Evolutionary conservation across 2,888 invertebrate species (phyloP).

Genomic region (Sinelater perroti): DNA sequence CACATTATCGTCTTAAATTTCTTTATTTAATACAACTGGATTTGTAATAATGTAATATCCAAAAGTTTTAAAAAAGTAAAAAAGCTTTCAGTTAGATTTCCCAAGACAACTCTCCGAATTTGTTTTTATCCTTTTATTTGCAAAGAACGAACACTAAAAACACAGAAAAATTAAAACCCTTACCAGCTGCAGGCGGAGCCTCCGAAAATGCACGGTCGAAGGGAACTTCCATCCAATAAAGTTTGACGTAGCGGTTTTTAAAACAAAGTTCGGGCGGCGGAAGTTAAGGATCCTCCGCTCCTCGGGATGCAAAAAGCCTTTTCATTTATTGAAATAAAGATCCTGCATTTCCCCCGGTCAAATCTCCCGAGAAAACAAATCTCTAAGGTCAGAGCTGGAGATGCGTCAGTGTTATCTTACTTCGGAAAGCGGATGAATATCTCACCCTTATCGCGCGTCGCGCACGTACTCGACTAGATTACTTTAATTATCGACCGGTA

Average conservation of each 20-base stretch:
- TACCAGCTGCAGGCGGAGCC: no score
- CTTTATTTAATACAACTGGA: no score
- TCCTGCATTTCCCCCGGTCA: slow-evolving; percentile 25
- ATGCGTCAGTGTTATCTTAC: slow-evolving; percentile 35
- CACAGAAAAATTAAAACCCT: no score
- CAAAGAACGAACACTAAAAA: no score
- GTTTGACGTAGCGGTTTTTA: slow-evolving; percentile 1
- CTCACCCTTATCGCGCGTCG: slow-evolving; percentile 33
- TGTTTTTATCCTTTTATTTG: no score
- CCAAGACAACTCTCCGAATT: no score
- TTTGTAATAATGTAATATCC: no score
- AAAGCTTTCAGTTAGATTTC: no score
- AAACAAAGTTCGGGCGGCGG: slow-evolving; percentile 12
- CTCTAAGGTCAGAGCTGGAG: slow-evolving; percentile 38
- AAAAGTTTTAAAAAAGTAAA: no score
- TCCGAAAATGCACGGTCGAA: not conserved
- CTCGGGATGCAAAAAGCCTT: slow-evolving; percentile 24
- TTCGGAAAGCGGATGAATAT: slow-evolving; percentile 33
- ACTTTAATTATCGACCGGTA: slow-evolving; percentile 42
- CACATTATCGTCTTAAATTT: no score
- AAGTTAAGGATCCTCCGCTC: slow-evolving; percentile 14
- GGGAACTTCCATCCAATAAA: slow-evolving; percentile 6
- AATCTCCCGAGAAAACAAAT: slow-evolving; percentile 36
- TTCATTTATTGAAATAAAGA: slow-evolving; percentile 36
- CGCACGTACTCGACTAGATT: slow-evolving; percentile 42